Evolutionary conservation across 2,113 vertebrate species (phyloP).

Genomic region (Poeciliopsis prolifica): DNA sequence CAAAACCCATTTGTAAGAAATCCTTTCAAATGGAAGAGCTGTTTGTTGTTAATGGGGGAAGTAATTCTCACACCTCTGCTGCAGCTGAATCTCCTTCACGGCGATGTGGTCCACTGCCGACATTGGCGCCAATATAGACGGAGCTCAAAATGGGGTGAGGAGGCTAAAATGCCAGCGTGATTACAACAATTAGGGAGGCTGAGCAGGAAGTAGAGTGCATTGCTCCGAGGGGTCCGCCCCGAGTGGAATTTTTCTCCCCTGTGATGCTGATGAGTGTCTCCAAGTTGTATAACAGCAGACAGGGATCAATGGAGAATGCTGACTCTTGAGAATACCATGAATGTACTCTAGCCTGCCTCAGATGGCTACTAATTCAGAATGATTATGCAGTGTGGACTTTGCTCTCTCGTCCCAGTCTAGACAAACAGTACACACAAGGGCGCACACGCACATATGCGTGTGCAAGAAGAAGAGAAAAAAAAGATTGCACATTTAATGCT

Average conservation of each 20-base stretch:
- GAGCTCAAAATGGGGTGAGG: constrained; percentile 53
- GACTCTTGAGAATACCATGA: constrained; percentile 63
- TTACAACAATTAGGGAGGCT: constrained; percentile 71
- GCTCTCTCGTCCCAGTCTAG: constrained; percentile 55
- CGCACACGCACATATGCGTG: neutral
- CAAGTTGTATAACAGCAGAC: constrained; percentile 63
- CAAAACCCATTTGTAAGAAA: constrained; percentile 50
- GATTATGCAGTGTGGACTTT: constrained; percentile 62
- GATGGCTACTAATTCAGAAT: constrained; percentile 70
- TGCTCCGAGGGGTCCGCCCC: constrained; percentile 31
- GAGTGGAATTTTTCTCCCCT: constrained; percentile 48
- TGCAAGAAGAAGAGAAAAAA: neutral
- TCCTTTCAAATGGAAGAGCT: constrained; percentile 61
- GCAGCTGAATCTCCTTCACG: constrained; percentile 55
- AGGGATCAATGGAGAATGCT: constrained; percentile 72
- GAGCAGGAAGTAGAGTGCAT: constrained; percentile 46
- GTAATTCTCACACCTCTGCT: constrained; percentile 63
- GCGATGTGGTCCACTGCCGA: constrained; percentile 48
- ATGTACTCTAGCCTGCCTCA: constrained; percentile 56
- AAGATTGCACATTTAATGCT: constrained; percentile 9
- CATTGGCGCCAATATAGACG: constrained; percentile 50
- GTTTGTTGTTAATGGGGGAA: constrained; percentile 72
- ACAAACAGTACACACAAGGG: constrained; percentile 43
- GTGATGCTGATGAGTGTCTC: constrained; percentile 70
- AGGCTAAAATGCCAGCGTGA: constrained; percentile 68